These are phyloP conservation scores for Bolborhynchus lineola DNA, from an alignment of 2,113 vertebrate species.

Conservation along the genomic window DNA sequence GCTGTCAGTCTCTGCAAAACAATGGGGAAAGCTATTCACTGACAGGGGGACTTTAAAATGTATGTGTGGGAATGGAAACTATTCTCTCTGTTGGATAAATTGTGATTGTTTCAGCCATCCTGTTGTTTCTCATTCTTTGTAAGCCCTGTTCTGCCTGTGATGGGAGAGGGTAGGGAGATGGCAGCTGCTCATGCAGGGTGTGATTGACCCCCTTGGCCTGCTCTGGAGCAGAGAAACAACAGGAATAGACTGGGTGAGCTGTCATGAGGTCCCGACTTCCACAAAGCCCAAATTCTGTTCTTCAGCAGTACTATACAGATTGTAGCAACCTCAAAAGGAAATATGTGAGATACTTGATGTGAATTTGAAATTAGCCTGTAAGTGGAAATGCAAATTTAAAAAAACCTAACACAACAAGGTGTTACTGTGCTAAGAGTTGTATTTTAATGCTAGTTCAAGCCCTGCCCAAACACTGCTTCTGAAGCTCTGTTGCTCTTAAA, in stretches of 20 bases:
- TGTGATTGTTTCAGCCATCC: neutral
- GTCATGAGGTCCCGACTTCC: neutral
- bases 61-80: neutral
- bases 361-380: neutral
- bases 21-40: neutral
- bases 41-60: neutral
- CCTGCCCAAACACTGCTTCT: neutral
- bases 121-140: neutral
- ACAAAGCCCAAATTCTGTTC: neutral
- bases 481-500: neutral
- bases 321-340: neutral
- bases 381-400: neutral
- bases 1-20: neutral
- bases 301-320: neutral
- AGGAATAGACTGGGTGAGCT: neutral
- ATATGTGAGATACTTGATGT: accelerated
- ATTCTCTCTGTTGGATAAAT: neutral
- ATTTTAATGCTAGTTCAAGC: neutral
- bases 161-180: neutral
- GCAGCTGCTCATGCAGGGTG: neutral
- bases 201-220: accelerated
- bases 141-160: neutral
- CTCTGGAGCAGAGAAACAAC: neutral
- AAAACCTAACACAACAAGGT: neutral
- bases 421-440: neutral